Base-by-base conservation (phyloP, 2,113 vertebrate genomes). In the Gavia stellata region DNA sequence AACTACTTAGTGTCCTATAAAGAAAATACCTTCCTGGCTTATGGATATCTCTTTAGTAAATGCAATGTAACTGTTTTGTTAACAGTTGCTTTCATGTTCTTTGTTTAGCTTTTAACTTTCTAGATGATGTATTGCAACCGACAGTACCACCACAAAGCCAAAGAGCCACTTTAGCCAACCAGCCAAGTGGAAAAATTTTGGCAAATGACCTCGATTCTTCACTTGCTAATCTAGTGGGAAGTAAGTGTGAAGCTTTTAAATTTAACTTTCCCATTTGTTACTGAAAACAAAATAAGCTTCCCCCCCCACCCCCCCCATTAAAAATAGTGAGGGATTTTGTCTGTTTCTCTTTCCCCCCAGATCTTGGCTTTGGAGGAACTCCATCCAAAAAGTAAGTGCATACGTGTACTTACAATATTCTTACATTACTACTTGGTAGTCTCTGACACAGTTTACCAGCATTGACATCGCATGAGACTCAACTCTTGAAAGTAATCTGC, bases 81-180 rank as follows among this genome's bases (percentile, higher is more conserved):
- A 80, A 93, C n/a, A 36, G 33, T 47, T 70, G 24, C 10, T 82
- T 94, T 82, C 72, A 8, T 96, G 75, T 79, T 95, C 26, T 78
- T 72, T 68, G 10, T 77, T 26, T 96, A 98, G 98, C 92, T 94
- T 98, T 98, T 55, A 96, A 98, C 81, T 96, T 97, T 93, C 92
- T 98, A 99, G 99, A 98, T 95, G 98, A 99, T 81, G 98, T 99
- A 50, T 94, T 99, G 94, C 99, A 99, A 97, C 98, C 98, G 85
- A 98, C 97, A 49, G 95, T 98, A 66, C 96, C 96, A 66, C 96
- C 97, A 96, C 98, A 99, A 71, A 98, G 96, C 96, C 98, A 98
- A 93, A 98, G 96, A 96, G 92, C 96, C 40, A 74, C 97, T 95
- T 94, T 49, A 96, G 95, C 90, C 34, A 94, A 88, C 89, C 98